Conservation (phyloP, 2,888 invertebrate genomes). For the Metellina segmentata region DNA sequence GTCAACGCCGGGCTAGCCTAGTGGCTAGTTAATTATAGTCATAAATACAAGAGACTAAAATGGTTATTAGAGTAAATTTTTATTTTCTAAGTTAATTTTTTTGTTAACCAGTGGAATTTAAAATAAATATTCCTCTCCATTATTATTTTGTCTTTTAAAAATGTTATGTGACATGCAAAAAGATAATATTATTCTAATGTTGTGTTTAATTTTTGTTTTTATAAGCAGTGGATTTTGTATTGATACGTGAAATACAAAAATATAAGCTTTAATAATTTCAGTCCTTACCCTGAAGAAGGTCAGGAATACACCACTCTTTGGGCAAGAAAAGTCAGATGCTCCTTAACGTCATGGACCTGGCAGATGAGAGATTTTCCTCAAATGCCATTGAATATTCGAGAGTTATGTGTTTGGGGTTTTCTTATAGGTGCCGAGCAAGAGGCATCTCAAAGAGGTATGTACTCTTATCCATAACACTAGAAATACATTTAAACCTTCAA, state of each 20-base stretch:
- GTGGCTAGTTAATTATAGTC: too few relatives aligned
- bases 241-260: neutral
- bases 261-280: slow-evolving; percentile 12
- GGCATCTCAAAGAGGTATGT: slow-evolving; percentile 85
- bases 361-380: slow-evolving; percentile 97
- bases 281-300: slow-evolving; percentile 84
- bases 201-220: too few relatives aligned
- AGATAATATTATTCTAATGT: too few relatives aligned
- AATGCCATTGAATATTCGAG: slow-evolving; percentile 91
- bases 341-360: slow-evolving; percentile 92
- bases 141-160: too few relatives aligned
- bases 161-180: too few relatives aligned
- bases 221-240: too few relatives aligned
- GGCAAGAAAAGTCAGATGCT: slow-evolving; percentile 92
- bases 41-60: too few relatives aligned
- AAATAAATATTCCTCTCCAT: too few relatives aligned
- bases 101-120: too few relatives aligned
- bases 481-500: neutral
- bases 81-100: too few relatives aligned
- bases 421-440: slow-evolving; percentile 94
- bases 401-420: slow-evolving; percentile 93
- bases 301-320: slow-evolving; percentile 94
- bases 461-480: neutral
- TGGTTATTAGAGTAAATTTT: too few relatives aligned
- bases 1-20: too few relatives aligned